A percentile compares a stretch with the other conserved stretches of the same genome.
Evolutionary conservation across 2,888 invertebrate species (phyloP).

Genomic region (Danaus chrysippus): DNA sequence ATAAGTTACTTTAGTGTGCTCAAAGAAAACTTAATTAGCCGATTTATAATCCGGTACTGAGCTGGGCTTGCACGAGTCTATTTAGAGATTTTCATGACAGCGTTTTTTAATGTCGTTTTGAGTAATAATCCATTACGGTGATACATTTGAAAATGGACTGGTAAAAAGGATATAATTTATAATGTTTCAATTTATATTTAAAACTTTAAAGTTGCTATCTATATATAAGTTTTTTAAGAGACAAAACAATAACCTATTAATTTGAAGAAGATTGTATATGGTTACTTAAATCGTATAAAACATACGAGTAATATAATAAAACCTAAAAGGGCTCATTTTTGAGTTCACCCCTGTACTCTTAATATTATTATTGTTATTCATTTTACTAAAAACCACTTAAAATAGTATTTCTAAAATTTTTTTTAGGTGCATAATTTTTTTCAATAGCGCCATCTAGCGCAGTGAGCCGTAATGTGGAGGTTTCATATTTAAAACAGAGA

Average conservation of each 20-base stretch:
- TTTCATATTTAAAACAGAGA: conserved; percentile 18
- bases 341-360: too few relatives aligned
- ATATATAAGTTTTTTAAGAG: conserved; percentile 3
- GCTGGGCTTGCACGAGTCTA: conserved; percentile 8
- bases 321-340: too few relatives aligned
- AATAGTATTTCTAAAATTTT: too few relatives aligned
- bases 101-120: conserved; percentile 24
- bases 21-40: conserved; percentile 54
- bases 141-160: not conserved
- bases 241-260: conserved; percentile 1
- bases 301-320: too few relatives aligned
- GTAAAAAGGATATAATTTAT: too few relatives aligned
- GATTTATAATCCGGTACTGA: conserved; percentile 54
- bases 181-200: too few relatives aligned
- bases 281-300: too few relatives aligned
- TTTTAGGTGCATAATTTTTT: too few relatives aligned
- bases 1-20: conserved; percentile 55
- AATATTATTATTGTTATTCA: too few relatives aligned
- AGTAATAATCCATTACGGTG: conserved; percentile 24
- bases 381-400: too few relatives aligned
- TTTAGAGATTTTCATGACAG: conserved; percentile 28
- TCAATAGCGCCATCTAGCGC: conserved; percentile 25
- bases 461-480: conserved; percentile 9
- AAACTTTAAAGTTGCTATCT: not conserved
- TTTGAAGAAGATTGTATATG: too few relatives aligned